These are phyloP conservation scores for Salmo trutta DNA, from an alignment of 2,797 vertebrate genomes.

Conservation along the genomic window DNA sequence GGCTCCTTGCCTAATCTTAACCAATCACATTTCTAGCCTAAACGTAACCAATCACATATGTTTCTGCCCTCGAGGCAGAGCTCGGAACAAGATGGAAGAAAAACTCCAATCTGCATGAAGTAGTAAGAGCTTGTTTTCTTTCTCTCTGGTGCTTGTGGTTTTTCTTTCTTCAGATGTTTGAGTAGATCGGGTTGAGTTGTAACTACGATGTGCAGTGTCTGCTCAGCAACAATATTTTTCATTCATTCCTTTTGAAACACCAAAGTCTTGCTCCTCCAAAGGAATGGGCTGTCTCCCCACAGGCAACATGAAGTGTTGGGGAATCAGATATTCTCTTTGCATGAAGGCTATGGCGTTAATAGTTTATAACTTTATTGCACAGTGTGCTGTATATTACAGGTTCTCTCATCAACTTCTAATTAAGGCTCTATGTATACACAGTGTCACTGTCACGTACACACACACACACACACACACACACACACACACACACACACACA, in stretches of 20 bases:
- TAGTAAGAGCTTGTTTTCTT: background rate
- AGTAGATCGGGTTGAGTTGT: background rate
- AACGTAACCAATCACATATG: background rate
- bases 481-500: background rate
- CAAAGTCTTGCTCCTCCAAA: background rate
- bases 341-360: conserved; percentile 33
- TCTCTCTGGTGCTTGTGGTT: background rate
- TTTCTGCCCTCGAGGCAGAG: background rate
- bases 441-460: background rate
- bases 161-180: background rate
- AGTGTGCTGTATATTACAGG: conserved; percentile 11
- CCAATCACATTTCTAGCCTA: background rate
- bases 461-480: background rate
- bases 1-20: background rate
- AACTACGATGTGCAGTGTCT: background rate
- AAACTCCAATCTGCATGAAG: background rate
- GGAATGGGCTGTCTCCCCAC: background rate
- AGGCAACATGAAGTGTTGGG: conserved; percentile 18
- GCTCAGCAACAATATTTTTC: background rate
- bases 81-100: background rate
- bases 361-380: background rate
- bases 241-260: background rate
- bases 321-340: conserved; percentile 62
- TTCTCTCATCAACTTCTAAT: background rate
- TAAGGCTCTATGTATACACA: background rate